Base-by-base conservation (phyloP, 1,140 invertebrate genomes). In the Zaprionus davidi region DNA sequence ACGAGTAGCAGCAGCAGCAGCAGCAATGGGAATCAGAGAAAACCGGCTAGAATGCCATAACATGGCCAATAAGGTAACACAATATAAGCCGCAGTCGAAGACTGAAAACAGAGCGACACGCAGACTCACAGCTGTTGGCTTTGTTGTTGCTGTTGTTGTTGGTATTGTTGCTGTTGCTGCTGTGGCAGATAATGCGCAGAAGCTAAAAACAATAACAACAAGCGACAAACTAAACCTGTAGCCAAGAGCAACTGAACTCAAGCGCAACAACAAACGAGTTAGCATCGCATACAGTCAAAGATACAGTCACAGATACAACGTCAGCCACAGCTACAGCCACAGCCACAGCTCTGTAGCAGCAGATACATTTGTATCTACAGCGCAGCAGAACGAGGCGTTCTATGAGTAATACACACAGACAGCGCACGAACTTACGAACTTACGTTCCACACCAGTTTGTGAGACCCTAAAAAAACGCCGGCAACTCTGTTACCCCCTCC, bases 361-460 rank as follows among this genome's bases (percentile, higher is more conserved):
- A 41, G 38, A 41, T 41, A 41, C 38, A 56, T 71, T 9, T 58
- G 62, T 71, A 34, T 41, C 15, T 34, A 49, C 20, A 31, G 53
- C 17, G 71, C 13, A 46, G 31, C 31, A 31, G 31, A 31, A 11
- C 31, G 31, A 11, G 67, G 64, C 65, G 76, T 68, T 80, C 77
- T 83, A 83, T 88, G 84, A 86, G 80, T 83, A 87, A 88, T 65
- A 64, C 60, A 56, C 74, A 75, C 63, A 56, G 38, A 44, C 34
- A 24, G 38, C 64, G 51, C 46, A 51, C 46, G 46, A 51, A 24
- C 46, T 24, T 51, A 51, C 46, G 20, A 76, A 86, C 80, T 86
- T 70, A 74, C 73, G 83, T 88, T 86, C 84, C 84, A 88, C 80
- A 86, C 79, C 83, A 88, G 80, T 74, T 82, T 56, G 12, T 51